Conservation (phyloP, 2,797 vertebrate genomes). For the Sorex maritimensis region DNA sequence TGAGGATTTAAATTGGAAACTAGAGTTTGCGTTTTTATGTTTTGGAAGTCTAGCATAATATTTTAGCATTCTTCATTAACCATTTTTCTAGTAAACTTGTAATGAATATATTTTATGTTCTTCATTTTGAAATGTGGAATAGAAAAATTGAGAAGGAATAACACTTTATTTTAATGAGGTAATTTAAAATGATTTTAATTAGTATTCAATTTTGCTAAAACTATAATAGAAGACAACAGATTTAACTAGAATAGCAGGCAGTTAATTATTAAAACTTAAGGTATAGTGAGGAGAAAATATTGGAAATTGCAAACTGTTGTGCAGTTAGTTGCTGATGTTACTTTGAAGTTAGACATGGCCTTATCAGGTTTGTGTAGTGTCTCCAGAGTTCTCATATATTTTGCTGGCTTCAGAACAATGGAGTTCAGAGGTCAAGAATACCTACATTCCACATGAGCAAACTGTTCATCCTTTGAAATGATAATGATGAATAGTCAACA, state of each 20-base stretch:
- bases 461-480: constrained; percentile 72
- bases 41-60: constrained; percentile 53
- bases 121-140: constrained; percentile 10
- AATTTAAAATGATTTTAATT: constrained; percentile 51
- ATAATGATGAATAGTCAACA: constrained; percentile 61
- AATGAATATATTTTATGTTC: neutral
- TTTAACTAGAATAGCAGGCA: constrained; percentile 77
- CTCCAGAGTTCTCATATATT: constrained; percentile 63
- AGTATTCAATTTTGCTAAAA: constrained; percentile 82
- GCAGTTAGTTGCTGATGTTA: constrained; percentile 39
- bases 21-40: constrained; percentile 26
- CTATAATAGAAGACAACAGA: constrained; percentile 72
- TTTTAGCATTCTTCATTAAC: constrained; percentile 49
- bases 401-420: constrained; percentile 54
- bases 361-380: constrained; percentile 72
- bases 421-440: constrained; percentile 78
- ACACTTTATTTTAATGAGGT: constrained; percentile 46
- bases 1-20: constrained; percentile 25
- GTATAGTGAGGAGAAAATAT: constrained; percentile 12
- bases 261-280: constrained; percentile 88
- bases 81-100: neutral
- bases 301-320: constrained; percentile 61
- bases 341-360: constrained; percentile 78
- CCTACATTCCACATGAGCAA: constrained; percentile 77
- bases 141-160: neutral